Conservation (phyloP, 2,113 vertebrate species). For the Bucco capensis region DNA sequence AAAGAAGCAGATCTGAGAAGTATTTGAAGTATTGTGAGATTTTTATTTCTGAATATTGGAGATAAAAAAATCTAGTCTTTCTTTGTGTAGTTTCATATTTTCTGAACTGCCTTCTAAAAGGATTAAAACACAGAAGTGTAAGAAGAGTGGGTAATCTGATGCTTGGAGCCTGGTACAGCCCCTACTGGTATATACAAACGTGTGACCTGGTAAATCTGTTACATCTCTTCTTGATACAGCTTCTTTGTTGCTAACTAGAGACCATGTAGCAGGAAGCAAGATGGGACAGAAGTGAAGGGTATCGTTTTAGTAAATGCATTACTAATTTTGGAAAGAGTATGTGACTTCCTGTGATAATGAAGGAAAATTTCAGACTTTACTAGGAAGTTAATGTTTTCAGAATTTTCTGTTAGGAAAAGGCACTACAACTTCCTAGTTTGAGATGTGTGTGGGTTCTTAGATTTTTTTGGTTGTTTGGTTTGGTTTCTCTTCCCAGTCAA, state of each 20-base stretch:
- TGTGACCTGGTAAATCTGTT: neutral
- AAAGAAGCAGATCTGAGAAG: neutral
- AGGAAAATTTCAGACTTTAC: neutral
- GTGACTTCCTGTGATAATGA: neutral
- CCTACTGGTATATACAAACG: neutral
- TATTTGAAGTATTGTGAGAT: neutral
- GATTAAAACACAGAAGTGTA: neutral
- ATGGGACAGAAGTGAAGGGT: neutral
- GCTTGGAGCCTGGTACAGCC: neutral
- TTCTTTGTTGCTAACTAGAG: neutral
- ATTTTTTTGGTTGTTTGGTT: neutral
- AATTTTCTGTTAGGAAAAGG: neutral
- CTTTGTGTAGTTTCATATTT: neutral
- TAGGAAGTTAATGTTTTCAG: neutral
- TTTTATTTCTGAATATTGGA: neutral
- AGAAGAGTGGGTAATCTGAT: neutral
- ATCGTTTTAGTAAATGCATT: neutral
- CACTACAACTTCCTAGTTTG: too few relatives aligned
- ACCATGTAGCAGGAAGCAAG: neutral
- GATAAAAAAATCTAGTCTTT: neutral
- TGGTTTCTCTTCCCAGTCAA: neutral
- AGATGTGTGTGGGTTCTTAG: too few relatives aligned
- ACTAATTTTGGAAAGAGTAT: neutral
- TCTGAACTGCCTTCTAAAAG: rapidly evolving
- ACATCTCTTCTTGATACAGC: neutral